These are phyloP conservation scores for Glomeris maerens DNA, from an alignment of 1,140 invertebrate species.

Conservation along the genomic window DNA sequence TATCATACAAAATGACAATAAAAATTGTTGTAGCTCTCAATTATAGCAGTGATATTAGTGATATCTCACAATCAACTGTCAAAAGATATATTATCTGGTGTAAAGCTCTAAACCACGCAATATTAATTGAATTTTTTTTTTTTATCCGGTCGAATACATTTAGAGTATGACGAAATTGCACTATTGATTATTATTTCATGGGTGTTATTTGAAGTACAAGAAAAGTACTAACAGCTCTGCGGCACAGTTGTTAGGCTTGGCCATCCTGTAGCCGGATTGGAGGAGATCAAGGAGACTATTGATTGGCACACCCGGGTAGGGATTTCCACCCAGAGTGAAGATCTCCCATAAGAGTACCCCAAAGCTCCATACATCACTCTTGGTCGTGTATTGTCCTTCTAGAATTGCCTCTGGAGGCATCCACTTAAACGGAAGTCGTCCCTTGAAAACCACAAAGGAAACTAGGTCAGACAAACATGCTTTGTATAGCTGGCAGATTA, in stretches of 20 bases:
- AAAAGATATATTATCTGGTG: too few species aligned
- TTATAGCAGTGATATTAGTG: too few species aligned
- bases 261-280: conserved; percentile 63
- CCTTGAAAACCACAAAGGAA: conserved; percentile 9
- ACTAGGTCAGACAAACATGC: conserved; percentile 4
- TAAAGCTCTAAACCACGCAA: background rate
- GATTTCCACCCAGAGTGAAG: conserved; percentile 62
- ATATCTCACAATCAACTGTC: too few species aligned
- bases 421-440: conserved; percentile 33
- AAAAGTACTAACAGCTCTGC: conserved; percentile 57
- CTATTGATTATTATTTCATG: background rate
- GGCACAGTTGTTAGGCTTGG: conserved; percentile 65
- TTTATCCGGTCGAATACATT: too few species aligned
- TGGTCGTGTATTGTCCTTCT: conserved; percentile 30
- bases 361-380: conserved; percentile 59
- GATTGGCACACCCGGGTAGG: conserved; percentile 65
- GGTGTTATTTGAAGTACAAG: too few species aligned
- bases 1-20: too few species aligned
- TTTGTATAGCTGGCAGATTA: background rate
- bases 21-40: too few species aligned
- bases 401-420: conserved; percentile 35
- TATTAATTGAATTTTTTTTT: too few species aligned
- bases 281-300: conserved; percentile 63
- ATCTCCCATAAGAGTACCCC: conserved; percentile 81
- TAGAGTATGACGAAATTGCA: background rate